Conservation (phyloP, 2,797 vertebrate species). For the Ptychadena robeensis region DNA sequence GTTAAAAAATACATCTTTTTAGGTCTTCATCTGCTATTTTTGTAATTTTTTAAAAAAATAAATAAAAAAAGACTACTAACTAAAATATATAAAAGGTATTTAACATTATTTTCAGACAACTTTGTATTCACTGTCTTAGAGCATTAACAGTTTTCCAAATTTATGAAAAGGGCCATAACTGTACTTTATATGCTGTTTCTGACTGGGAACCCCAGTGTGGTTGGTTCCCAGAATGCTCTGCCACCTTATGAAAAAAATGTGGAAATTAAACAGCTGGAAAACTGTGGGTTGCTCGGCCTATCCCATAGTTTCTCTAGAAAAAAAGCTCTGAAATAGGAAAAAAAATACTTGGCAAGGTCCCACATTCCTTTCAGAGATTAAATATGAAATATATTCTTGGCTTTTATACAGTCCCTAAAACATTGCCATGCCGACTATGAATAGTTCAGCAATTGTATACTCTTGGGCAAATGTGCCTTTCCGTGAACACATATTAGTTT, state of each 20-base stretch:
- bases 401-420: constrained; percentile 10
- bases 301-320: background rate
- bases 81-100: background rate
- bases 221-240: background rate
- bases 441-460: constrained; percentile 20
- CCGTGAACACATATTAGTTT: no score
- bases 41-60: no score
- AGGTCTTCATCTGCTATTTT: no score
- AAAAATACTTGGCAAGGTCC: background rate
- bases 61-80: no score
- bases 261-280: background rate
- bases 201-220: background rate
- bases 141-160: background rate
- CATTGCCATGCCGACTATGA: no score
- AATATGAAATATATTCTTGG: constrained; percentile 16
- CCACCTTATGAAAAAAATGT: background rate
- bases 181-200: background rate
- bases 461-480: no score
- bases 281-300: background rate
- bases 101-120: background rate
- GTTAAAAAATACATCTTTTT: no score
- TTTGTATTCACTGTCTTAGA: background rate
- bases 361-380: constrained; percentile 19
- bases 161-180: background rate
- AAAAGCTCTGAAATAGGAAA: background rate